Percentiles rank a stretch among this genome's conserved stretches.
These are phyloP conservation scores for Bagarius yarrelli DNA, from an alignment of 2,113 vertebrate species.

Conservation along the genomic window DNA sequence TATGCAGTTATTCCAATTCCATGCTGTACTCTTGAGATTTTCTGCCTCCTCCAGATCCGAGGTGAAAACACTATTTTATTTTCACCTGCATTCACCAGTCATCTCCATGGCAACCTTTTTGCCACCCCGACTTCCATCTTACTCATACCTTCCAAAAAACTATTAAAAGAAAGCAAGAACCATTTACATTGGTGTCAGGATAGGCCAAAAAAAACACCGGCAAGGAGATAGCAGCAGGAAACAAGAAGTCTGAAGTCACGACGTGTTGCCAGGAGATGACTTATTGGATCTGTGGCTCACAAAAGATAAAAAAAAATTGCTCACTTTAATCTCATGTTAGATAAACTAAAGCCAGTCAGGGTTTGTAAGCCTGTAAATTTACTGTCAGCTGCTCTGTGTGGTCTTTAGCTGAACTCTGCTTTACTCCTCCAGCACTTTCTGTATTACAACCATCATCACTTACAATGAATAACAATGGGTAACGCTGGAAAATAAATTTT, in stretches of 20 bases:
- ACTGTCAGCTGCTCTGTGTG: neutral
- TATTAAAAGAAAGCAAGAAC: conserved; percentile 28
- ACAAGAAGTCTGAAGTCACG: neutral
- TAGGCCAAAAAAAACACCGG: neutral
- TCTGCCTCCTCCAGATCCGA: conserved; percentile 1
- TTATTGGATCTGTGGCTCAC: neutral
- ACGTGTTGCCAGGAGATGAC: neutral
- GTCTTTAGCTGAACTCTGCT: neutral
- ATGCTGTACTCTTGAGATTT: neutral
- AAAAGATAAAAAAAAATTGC: neutral
- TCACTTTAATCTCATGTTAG: neutral
- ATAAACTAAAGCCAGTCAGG: neutral
- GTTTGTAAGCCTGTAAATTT: neutral
- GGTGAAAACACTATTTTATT: conserved; percentile 10
- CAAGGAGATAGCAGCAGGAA: conserved; percentile 6
- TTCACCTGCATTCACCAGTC: conserved; percentile 36
- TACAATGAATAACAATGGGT: neutral
- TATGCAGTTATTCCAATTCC: neutral
- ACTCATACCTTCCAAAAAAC: conserved; percentile 37
- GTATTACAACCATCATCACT: neutral
- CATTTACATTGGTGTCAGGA: conserved; percentile 32
- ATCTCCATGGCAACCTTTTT: conserved; percentile 48
- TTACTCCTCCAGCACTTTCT: neutral
- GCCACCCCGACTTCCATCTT: conserved; percentile 33
- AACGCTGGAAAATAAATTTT: conserved; percentile 1